phyloP scores from a whole-genome alignment of 2,113 vertebrate species.

The Crotophaga sulcirostris region DNA sequence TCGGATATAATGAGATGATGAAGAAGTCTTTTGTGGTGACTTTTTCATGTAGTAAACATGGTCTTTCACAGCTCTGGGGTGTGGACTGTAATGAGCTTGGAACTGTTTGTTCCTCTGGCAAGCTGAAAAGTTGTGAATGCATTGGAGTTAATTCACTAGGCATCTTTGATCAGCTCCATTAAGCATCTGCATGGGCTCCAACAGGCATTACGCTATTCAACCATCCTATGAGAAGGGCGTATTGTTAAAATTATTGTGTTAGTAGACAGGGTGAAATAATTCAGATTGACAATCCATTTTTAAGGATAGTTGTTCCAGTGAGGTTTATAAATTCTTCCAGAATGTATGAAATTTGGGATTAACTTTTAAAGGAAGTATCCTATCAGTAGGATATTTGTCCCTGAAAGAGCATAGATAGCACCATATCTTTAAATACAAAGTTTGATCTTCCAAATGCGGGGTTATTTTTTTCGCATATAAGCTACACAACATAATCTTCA shows the following conservation, averaged over 20 bases:
- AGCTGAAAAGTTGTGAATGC: background rate
- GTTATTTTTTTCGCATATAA: background rate
- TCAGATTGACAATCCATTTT: background rate
- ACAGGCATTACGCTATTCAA: background rate
- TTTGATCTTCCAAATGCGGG: background rate
- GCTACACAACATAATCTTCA: background rate
- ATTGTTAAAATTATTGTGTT: background rate
- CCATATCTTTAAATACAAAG: background rate
- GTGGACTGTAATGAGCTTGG: conserved; percentile 36
- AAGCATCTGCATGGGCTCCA: conserved; percentile 17
- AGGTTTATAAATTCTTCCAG: background rate
- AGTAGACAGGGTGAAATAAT: background rate
- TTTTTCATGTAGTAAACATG: conserved; percentile 35
- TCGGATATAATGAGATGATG: conserved; percentile 5
- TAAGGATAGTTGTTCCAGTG: background rate
- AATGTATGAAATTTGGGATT: background rate
- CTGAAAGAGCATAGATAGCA: background rate
- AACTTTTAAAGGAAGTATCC: background rate
- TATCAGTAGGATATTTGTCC: background rate
- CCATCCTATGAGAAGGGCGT: background rate
- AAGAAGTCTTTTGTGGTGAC: conserved; percentile 25
- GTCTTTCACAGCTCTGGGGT: conserved; percentile 46
- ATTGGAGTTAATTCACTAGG: background rate
- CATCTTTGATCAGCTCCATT: conserved; percentile 33
- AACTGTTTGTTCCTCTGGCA: conserved; percentile 19